phyloP scores from a whole-genome alignment of 2,113 vertebrate genomes.

The Alectura lathami region DNA sequence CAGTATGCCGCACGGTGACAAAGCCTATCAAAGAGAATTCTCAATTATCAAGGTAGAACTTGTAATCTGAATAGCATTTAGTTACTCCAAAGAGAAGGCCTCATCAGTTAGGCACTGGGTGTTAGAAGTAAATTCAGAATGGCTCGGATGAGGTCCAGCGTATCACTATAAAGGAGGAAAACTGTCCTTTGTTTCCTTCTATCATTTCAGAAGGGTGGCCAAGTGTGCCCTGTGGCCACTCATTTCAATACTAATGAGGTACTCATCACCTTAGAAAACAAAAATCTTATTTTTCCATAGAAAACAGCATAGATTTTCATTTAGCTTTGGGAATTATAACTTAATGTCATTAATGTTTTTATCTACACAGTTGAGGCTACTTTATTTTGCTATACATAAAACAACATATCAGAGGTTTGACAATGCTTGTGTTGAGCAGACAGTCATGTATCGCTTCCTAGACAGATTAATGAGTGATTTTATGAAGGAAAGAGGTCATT shows the following conservation, averaged over 20 bases:
- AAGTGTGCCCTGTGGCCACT: background rate
- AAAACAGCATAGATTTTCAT: background rate
- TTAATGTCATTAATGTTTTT: background rate
- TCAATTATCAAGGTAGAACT: background rate
- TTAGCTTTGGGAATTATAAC: background rate
- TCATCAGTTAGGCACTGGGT: background rate
- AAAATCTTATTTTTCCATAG: background rate
- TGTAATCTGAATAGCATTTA: background rate
- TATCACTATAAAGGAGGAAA: background rate
- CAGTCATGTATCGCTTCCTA: background rate
- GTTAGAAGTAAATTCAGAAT: background rate
- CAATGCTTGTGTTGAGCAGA: background rate
- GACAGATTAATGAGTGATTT: conserved; percentile 46
- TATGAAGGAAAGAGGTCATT: conserved; percentile 45
- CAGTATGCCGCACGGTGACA: background rate
- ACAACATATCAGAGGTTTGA: background rate
- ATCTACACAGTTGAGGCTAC: background rate
- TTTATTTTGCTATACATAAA: background rate
- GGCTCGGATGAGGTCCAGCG: background rate
- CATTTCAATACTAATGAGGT: background rate
- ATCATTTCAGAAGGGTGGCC: background rate
- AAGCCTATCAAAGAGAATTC: background rate
- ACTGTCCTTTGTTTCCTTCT: background rate
- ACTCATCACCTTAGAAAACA: background rate
- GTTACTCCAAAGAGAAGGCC: background rate